phyloP scores from a whole-genome alignment of 2,888 invertebrate species.

The Galerucella calmariensis region DNA sequence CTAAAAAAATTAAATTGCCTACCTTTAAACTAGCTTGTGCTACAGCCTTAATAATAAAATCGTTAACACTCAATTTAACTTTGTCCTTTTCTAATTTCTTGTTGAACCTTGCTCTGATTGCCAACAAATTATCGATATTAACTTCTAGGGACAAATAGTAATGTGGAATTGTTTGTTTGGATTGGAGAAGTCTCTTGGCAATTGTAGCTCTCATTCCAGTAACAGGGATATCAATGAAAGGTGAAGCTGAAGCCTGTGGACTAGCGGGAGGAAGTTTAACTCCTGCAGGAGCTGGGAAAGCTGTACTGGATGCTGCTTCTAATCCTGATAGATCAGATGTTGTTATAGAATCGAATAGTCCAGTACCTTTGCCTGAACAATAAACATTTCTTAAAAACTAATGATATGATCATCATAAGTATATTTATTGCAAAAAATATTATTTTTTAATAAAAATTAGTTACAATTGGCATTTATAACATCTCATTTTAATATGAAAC shows the following conservation, averaged over 20 bases:
- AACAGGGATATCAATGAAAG: slow-evolving; percentile 81
- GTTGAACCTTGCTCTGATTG: slow-evolving; percentile 82
- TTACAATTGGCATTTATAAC: no score
- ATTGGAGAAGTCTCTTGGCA: slow-evolving; percentile 86
- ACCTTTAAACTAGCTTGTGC: slow-evolving; percentile 85
- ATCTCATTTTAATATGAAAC: no score
- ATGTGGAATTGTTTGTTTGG: slow-evolving; percentile 95
- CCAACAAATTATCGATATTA: slow-evolving; percentile 83
- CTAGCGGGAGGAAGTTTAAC: slow-evolving; percentile 54
- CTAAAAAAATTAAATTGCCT: slow-evolving; percentile 19
- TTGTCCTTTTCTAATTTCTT: slow-evolving; percentile 81
- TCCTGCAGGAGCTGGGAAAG: slow-evolving; percentile 39
- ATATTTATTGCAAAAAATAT: no score
- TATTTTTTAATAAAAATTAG: no score
- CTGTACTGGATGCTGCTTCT: slow-evolving; percentile 40
- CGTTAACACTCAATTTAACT: slow-evolving; percentile 93
- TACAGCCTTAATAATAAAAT: slow-evolving; percentile 94
- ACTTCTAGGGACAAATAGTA: slow-evolving; percentile 93
- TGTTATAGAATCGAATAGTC: slow-evolving; percentile 85
- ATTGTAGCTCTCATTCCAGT: slow-evolving; percentile 87
- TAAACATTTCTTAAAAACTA: slow-evolving; percentile 12
- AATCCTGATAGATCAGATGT: slow-evolving; percentile 74
- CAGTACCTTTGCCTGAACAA: slow-evolving; percentile 71
- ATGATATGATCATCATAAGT: background rate
- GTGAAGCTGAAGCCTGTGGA: slow-evolving; percentile 56